Evolutionary conservation across 2,113 vertebrate species (phyloP), one percentile per base, ranked within the genome.

Genomic region (Chelonoidis abingdonii): DNA sequence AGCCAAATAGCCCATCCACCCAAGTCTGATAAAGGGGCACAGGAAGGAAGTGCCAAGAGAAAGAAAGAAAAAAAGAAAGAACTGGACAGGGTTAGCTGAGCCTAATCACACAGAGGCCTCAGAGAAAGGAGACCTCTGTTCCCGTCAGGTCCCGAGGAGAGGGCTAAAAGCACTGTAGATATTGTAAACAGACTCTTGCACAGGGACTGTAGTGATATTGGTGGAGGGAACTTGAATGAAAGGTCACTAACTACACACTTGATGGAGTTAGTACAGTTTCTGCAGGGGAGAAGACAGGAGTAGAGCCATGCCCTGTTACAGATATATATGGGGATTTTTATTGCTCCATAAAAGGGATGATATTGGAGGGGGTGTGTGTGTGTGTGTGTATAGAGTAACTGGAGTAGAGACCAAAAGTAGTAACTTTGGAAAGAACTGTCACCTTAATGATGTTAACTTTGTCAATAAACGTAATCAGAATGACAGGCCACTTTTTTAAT

Each of bases 321-420:
- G 62, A 69, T 69, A 69, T 27, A 76, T 41, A 44, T 25, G 72
- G 21, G 38, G 72, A 76, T 44, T 24, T 44, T 44, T 17, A 27
- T 12, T 41, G 22, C 72, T 75, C 21, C 72, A 24, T 44, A 25
- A 75, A 75, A 65, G 62, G 31, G 57, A 72, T 72, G 10, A 75
- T 12, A 12, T 25, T 44, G 10, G 10, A 76, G 72, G 7, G 13
- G 13, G 27, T 49, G 49, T 49, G 49, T 49, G 49, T 49, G 49
- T 49, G 47, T 49, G 47, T 49, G 49, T 49, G 47, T 49, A 14
- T 44, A 17, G 29, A n/a, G 27, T 52, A 12, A 49, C 31, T 47
- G 17, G 76, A 54, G 10, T 41, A 0, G 0, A 27, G 44, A 69
- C 41, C 86, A 49, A 21, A 38, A 7, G 1, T 1, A 2, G 83